Conservation (phyloP, 2,797 vertebrate genomes). For the Meda fulgida region DNA sequence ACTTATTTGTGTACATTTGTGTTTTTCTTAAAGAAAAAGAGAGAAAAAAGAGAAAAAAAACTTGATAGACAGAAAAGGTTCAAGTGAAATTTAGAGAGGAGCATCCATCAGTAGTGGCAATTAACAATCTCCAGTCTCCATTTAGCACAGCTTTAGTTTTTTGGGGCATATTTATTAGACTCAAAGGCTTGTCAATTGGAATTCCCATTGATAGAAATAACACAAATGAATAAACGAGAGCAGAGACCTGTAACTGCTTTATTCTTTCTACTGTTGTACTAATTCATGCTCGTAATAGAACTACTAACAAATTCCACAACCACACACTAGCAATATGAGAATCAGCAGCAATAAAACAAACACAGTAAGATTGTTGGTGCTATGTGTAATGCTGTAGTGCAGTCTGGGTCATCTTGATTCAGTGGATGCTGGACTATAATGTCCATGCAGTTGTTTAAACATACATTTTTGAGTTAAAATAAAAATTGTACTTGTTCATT, state of each 20-base stretch:
- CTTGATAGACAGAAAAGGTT: background rate
- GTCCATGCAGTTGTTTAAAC: no score
- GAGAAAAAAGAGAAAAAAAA: background rate
- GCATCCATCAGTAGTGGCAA: slow-evolving; percentile 68
- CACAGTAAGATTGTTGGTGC: background rate
- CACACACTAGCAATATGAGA: background rate
- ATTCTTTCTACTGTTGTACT: background rate
- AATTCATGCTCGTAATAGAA: background rate
- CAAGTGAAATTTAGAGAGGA: slow-evolving; percentile 41
- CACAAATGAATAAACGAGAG: slow-evolving; percentile 35
- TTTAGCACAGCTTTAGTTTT: slow-evolving; percentile 59
- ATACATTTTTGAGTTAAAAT: no score
- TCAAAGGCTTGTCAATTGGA: slow-evolving; percentile 56
- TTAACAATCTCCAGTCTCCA: slow-evolving; percentile 62
- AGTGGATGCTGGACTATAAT: slow-evolving; percentile 74
- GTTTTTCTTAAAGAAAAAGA: background rate
- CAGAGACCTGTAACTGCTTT: slow-evolving; percentile 30
- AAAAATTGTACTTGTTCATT: no score
- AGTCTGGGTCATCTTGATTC: background rate
- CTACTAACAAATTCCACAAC: background rate
- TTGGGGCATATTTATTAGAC: slow-evolving; percentile 63
- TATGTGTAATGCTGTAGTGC: background rate
- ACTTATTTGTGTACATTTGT: no score
- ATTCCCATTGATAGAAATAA: slow-evolving; percentile 37
- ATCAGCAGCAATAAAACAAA: background rate